phyloP scores from a whole-genome alignment of 35 echinoderm and acorn worm genomes.

The Lytechinus pictus region DNA sequence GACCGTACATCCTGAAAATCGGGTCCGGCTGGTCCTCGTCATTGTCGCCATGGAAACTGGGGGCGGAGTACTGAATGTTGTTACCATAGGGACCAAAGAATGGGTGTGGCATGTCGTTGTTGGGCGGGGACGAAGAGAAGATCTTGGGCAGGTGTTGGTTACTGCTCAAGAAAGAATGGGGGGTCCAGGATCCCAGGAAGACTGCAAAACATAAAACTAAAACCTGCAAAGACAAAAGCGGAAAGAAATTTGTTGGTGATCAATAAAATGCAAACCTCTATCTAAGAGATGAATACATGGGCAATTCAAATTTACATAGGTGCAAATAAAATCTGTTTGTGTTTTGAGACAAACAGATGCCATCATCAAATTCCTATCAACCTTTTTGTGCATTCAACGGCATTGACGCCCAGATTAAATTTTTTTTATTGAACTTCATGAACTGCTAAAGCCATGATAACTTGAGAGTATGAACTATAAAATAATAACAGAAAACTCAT shows the following conservation, averaged over 20 bases:
- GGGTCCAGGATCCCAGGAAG: slow-evolving; percentile 96
- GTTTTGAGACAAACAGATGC: too few relatives aligned
- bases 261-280: not conserved
- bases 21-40: slow-evolving; percentile 47
- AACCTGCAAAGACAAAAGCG: slow-evolving; percentile 64
- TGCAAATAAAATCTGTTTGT: too few relatives aligned
- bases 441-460: too few relatives aligned
- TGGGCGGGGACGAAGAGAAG: slow-evolving; percentile 53
- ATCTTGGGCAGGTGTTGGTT: slow-evolving; percentile 67
- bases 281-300: too few relatives aligned
- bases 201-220: slow-evolving; percentile 99
- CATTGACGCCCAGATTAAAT: too few relatives aligned
- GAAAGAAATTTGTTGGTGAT: not conserved
- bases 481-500: too few relatives aligned
- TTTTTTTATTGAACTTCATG: too few relatives aligned
- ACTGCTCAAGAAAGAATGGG: slow-evolving; percentile 69
- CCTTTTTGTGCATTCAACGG: too few relatives aligned
- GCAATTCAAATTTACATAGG: too few relatives aligned
- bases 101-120: slow-evolving; percentile 60
- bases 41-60: slow-evolving; percentile 17
- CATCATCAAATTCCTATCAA: too few relatives aligned
- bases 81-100: slow-evolving; percentile 43
- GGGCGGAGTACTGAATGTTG: slow-evolving; percentile 46
- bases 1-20: slow-evolving; percentile 57
- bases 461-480: too few relatives aligned